Evolutionary conservation across 2,113 vertebrate species (phyloP).

Genomic region (Puffinus mauretanicus): DNA sequence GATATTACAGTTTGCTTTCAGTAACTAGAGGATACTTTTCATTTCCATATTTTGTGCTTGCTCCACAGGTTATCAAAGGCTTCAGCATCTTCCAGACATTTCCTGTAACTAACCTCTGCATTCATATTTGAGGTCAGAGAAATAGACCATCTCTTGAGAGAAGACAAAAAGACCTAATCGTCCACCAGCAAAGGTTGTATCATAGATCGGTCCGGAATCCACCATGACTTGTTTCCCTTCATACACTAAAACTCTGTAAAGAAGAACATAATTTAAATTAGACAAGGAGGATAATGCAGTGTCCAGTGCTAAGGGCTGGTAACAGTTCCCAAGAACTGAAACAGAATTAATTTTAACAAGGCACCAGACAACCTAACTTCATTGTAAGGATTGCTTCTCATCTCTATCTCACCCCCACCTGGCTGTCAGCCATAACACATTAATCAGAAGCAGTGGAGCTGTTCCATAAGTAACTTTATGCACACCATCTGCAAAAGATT

Average conservation of each 20-base stretch:
- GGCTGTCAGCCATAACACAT: not conserved
- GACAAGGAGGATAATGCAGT: not conserved
- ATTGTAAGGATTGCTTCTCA: not conserved
- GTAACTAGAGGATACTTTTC: not conserved
- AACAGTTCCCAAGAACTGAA: not conserved
- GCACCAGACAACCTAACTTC: not conserved
- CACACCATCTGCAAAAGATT: slow-evolving; percentile 51
- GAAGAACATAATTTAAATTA: not conserved
- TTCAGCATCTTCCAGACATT: not conserved
- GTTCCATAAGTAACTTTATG: slow-evolving; percentile 5
- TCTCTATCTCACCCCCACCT: not conserved
- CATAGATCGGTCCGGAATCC: slow-evolving; percentile 93
- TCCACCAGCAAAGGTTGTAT: slow-evolving; percentile 92
- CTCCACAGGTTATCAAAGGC: not conserved
- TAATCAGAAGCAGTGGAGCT: slow-evolving; percentile 25
- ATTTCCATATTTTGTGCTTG: not conserved
- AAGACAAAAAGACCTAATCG: slow-evolving; percentile 97
- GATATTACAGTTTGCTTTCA: not conserved
- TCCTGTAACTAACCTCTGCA: slow-evolving; percentile 88
- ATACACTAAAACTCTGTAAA: slow-evolving; percentile 89
- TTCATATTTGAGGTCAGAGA: slow-evolving; percentile 98
- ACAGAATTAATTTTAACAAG: not conserved
- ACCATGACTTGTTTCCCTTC: slow-evolving; percentile 98
- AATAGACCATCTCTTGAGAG: slow-evolving; percentile 97
- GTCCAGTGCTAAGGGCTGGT: not conserved